phyloP scores from a whole-genome alignment of 2,888 invertebrate species.

The Chloromyia formosa region DNA sequence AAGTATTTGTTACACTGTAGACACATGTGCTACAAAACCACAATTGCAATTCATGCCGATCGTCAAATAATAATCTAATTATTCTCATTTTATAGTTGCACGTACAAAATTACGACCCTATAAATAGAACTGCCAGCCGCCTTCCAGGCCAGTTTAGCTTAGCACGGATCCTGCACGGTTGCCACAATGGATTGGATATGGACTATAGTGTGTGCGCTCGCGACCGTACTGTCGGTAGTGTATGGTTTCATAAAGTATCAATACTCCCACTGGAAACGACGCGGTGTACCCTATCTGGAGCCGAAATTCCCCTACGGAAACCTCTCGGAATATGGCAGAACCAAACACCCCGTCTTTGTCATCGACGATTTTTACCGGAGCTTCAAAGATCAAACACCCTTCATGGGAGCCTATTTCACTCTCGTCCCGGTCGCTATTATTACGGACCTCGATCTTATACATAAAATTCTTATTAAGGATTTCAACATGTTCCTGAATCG shows the following conservation, averaged over 20 bases:
- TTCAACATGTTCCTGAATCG: slow-evolving; percentile 56
- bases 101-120: not conserved
- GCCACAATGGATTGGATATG: slow-evolving; percentile 2
- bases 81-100: too few species aligned
- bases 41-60: not conserved
- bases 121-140: not conserved
- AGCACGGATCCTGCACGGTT: not conserved
- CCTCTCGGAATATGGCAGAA: slow-evolving; percentile 52
- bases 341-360: slow-evolving; percentile 53
- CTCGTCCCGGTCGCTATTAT: slow-evolving; percentile 47
- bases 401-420: slow-evolving; percentile 47
- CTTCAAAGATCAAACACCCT: slow-evolving; percentile 37
- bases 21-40: too few species aligned
- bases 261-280: slow-evolving; percentile 49
- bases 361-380: slow-evolving; percentile 51
- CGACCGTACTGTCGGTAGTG: not conserved
- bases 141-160: not conserved
- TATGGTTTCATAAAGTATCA: slow-evolving; percentile 11
- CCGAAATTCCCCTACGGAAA: slow-evolving; percentile 42
- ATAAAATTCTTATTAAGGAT: slow-evolving; percentile 55
- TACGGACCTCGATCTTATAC: slow-evolving; percentile 59
- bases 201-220: not conserved
- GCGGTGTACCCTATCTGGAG: slow-evolving; percentile 16
- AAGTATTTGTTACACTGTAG: too few species aligned
- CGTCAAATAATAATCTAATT: not conserved